Evolutionary conservation across 2,113 vertebrate genomes (phyloP), one percentile per base, ranked within the genome.

Genomic region (Macrotis lagotis): DNA sequence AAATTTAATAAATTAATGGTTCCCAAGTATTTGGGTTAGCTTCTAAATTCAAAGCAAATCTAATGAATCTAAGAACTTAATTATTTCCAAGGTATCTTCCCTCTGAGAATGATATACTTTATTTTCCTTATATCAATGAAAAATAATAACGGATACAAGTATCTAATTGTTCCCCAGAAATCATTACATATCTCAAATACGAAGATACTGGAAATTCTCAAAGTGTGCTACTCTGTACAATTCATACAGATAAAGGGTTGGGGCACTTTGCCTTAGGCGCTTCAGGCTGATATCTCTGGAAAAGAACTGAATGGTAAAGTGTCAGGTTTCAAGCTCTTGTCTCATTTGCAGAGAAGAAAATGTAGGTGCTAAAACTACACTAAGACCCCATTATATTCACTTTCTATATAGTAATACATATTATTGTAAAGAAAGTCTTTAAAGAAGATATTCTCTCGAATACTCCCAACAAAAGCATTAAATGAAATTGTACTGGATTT

Each of bases 241-340:
- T 92, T 96, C 88, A 19, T 24, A 74, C 53, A 44, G 47, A 11
- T 83, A 94, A 95, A 92, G 10, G 48, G 59, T 53, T 55, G 53
- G 53, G 89, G 88, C n/a, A 51, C 90, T 97, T 95, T 88, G 94
- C 90, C 94, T 94, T 93, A 28, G 92, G 31, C 92, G 22, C 95
- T 92, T 89, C 16, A 95, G 88, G 50, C 90, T 83, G 22, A 91
- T 90, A 94, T 50, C 90, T 94, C 89, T 9, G 37, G 59, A 94
- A 88, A 51, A 96, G 48, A 93, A 8, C 88, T 96, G 90, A 93
- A 5, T 55, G 59, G 89, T 31, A 1, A 8, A 91, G 50, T 31
- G 4, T 95, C 91, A 95, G 93, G 26, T 96, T 96, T 52, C 91
- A 94, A 51, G 49, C 48, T 92, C 92, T 47, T 89, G 37, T 59